phyloP scores from a whole-genome alignment of 2,113 vertebrate genomes.

The Myotis davidii region DNA sequence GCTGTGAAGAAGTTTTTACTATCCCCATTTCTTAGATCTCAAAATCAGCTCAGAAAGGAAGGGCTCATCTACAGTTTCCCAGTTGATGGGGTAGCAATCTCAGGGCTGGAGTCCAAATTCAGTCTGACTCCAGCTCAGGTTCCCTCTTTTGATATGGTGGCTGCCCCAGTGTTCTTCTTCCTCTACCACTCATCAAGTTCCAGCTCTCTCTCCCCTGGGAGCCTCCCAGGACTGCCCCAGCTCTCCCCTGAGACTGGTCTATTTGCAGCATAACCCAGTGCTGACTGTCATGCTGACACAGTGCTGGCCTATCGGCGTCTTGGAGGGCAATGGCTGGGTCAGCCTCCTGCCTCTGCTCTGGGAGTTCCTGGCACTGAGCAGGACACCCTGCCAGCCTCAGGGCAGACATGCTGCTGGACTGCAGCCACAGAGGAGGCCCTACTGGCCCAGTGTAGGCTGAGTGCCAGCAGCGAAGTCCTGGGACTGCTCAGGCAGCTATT shows the following conservation, averaged over 20 bases:
- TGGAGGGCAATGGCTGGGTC: neutral
- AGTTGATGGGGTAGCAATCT: neutral
- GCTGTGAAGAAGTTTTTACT: neutral
- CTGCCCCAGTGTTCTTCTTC: neutral
- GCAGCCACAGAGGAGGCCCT: neutral
- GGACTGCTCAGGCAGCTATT: neutral
- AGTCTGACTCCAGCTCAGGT: neutral
- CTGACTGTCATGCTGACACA: neutral
- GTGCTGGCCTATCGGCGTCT: neutral
- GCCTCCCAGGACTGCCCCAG: neutral
- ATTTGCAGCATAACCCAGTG: neutral
- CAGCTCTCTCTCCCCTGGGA: neutral
- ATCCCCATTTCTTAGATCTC: neutral
- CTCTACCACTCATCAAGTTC: neutral
- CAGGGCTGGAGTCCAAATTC: neutral
- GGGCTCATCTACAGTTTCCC: neutral
- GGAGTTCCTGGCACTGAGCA: neutral
- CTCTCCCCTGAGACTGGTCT: neutral
- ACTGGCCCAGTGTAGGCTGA: neutral
- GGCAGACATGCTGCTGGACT: neutral
- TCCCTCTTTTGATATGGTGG: neutral
- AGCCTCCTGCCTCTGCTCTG: neutral
- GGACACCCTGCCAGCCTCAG: neutral
- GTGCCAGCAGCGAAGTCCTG: neutral
- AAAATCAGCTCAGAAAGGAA: slow-evolving; percentile 33